Evolutionary conservation across 2,888 invertebrate species (phyloP).

Genomic region (Calephelis perditalis): DNA sequence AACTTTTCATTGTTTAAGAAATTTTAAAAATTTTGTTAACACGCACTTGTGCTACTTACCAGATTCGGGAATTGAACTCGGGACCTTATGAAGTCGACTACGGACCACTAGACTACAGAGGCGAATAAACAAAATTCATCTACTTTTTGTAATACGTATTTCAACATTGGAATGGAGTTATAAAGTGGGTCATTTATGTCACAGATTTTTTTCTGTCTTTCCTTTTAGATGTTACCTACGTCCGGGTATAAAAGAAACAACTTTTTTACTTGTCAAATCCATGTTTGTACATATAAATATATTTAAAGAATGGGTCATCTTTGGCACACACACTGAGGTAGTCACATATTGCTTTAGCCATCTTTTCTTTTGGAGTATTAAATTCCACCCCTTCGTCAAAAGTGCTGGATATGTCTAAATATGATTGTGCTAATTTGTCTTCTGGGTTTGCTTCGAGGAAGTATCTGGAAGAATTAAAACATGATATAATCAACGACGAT

Average conservation of each 20-base stretch:
- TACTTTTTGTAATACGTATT: too few relatives aligned
- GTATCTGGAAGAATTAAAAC: conserved; percentile 35
- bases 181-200: too few relatives aligned
- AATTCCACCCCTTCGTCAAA: conserved; percentile 41
- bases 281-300: conserved; percentile 45
- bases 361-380: conserved; percentile 42
- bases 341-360: conserved; percentile 42
- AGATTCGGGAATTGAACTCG: too few relatives aligned
- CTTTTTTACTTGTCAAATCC: conserved; percentile 1
- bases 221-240: too few relatives aligned
- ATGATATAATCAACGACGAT: background rate
- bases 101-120: too few relatives aligned
- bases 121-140: too few relatives aligned
- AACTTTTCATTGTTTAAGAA: too few relatives aligned
- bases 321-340: conserved; percentile 37
- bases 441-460: conserved; percentile 41
- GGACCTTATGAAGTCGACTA: too few relatives aligned
- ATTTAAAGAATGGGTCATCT: conserved; percentile 41
- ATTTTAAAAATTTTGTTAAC: too few relatives aligned
- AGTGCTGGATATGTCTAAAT: conserved; percentile 40
- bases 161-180: too few relatives aligned
- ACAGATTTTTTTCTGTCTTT: too few relatives aligned
- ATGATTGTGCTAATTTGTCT: conserved; percentile 39
- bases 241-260: background rate
- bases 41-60: too few relatives aligned